Evolutionary conservation across 1,140 invertebrate species (phyloP), one percentile per base, ranked within the genome.

Genomic region (Leucophenga varia): DNA sequence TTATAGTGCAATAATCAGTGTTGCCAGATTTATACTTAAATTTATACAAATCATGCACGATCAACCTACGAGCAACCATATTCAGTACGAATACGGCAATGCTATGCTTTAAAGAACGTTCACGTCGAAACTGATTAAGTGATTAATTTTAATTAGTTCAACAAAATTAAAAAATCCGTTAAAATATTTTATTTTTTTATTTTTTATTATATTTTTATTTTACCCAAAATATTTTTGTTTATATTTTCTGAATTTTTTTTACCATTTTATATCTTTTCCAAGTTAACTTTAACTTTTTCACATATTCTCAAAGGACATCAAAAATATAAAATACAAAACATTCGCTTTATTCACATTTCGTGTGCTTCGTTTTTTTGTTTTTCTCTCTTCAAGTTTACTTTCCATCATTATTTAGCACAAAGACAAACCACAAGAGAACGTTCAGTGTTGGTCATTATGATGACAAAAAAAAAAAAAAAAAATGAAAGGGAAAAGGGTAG

Each of bases 341-440:
- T 49, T 64, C 59, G 47, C 56, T 64, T 65, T 52, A 22, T 39
- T 47, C 19, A 32, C 21, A 22, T 34, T 14, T 38, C 43, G 21
- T 14, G 39, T n/a, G n/a, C n/a, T 49, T 21, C 42, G 35, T 37
- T 61, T 57, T 43, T 57, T 56, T 34, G 47, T 30, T 41, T 21
- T 52, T 47, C 38, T 44, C 45, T 49, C 48, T 49, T 54, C 49
- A 34, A 55, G 44, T 54, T 65, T 65, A 65, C 58, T 65, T 65
- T 65, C 58, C 61, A 65, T 65, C 61, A 65, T 65, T 65, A 65
- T 65, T 65, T 61, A 65, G 55, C 61, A 61, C 58, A 65, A 54
- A 58, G 55, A 59, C 51, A 57, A 57, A 45, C 61, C 61, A 51
- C 61, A 53, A 51, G 58, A 43, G 61, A 39, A n/a, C n/a, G n/a